Evolutionary conservation across 2,113 vertebrate genomes (phyloP).

Genomic region (Stictonetta naevosa): DNA sequence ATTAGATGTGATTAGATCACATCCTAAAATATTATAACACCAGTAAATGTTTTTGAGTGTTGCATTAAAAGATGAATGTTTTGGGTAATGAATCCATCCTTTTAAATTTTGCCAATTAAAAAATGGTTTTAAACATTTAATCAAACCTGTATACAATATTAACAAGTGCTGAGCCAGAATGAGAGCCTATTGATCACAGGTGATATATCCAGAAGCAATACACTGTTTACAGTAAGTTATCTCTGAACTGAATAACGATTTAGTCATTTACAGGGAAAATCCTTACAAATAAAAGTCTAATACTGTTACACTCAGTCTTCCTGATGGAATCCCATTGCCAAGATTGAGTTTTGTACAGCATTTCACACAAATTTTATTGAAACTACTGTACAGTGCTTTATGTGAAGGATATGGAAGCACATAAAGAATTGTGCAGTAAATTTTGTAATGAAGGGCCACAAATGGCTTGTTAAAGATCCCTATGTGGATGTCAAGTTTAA

Average conservation of each 20-base stretch:
- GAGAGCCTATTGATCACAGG: slow-evolving; percentile 59
- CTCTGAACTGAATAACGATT: slow-evolving; percentile 48
- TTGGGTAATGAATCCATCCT: slow-evolving; percentile 28
- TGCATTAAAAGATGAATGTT: slow-evolving; percentile 21
- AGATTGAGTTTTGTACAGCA: slow-evolving; percentile 45
- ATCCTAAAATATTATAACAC: slow-evolving; percentile 9
- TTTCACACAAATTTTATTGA: slow-evolving; percentile 66
- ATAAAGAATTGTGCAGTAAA: slow-evolving; percentile 65
- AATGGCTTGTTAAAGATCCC: slow-evolving; percentile 64
- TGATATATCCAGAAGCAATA: slow-evolving; percentile 62
- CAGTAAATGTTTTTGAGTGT: slow-evolving; percentile 25
- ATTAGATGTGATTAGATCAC: slow-evolving; percentile 32
- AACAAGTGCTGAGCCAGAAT: slow-evolving; percentile 36
- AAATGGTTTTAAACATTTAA: slow-evolving; percentile 47
- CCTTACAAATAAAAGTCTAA: slow-evolving; percentile 48
- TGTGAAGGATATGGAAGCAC: slow-evolving; percentile 62
- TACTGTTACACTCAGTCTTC: background rate
- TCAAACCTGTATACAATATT: slow-evolving; percentile 31
- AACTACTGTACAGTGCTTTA: slow-evolving; percentile 60
- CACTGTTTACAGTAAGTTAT: slow-evolving; percentile 57
- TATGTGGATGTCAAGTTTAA: slow-evolving; percentile 43
- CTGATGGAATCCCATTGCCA: slow-evolving; percentile 12
- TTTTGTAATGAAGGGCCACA: slow-evolving; percentile 64
- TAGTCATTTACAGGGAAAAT: slow-evolving; percentile 61
- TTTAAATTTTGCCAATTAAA: slow-evolving; percentile 54